These are phyloP conservation scores for Brachyrhaphis roseni DNA, from an alignment of 2,797 vertebrate species.

Conservation along the genomic window DNA sequence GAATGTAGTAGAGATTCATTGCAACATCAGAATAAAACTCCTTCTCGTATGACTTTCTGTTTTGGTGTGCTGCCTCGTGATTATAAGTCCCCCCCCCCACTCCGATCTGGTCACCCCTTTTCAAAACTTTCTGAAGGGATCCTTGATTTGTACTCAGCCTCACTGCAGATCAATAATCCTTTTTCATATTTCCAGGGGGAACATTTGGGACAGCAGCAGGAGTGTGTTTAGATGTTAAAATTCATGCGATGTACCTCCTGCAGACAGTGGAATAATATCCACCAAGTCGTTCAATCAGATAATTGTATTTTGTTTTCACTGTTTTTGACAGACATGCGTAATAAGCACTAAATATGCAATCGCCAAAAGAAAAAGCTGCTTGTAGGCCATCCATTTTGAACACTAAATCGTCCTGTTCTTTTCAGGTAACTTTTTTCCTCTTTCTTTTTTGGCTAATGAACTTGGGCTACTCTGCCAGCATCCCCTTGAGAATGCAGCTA, in stretches of 20 bases:
- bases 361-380: slow-evolving; percentile 25
- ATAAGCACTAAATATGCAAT: slow-evolving; percentile 78
- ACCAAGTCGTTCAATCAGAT: slow-evolving; percentile 71
- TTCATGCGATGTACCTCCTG: slow-evolving; percentile 59
- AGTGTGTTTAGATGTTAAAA: slow-evolving; percentile 73
- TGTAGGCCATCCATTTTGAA: slow-evolving; percentile 67
- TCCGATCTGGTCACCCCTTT: not conserved
- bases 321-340: slow-evolving; percentile 82
- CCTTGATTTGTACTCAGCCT: slow-evolving; percentile 19
- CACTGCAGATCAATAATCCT: slow-evolving; percentile 54
- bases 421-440: slow-evolving; percentile 79
- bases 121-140: slow-evolving; percentile 3
- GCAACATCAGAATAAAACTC: not conserved
- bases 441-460: slow-evolving; percentile 83
- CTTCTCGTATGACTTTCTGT: not conserved
- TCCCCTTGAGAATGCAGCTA: slow-evolving; percentile 76
- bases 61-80: not conserved
- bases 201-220: slow-evolving; percentile 59
- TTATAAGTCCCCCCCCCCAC: not conserved
- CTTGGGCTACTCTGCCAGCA: slow-evolving; percentile 82
- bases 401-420: slow-evolving; percentile 75
- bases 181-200: slow-evolving; percentile 55
- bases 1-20: not conserved
- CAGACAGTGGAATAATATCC: slow-evolving; percentile 66
- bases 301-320: slow-evolving; percentile 71